These are phyloP conservation scores for Poecile atricapillus DNA, from an alignment of 2,113 vertebrate genomes.

Conservation along the genomic window DNA sequence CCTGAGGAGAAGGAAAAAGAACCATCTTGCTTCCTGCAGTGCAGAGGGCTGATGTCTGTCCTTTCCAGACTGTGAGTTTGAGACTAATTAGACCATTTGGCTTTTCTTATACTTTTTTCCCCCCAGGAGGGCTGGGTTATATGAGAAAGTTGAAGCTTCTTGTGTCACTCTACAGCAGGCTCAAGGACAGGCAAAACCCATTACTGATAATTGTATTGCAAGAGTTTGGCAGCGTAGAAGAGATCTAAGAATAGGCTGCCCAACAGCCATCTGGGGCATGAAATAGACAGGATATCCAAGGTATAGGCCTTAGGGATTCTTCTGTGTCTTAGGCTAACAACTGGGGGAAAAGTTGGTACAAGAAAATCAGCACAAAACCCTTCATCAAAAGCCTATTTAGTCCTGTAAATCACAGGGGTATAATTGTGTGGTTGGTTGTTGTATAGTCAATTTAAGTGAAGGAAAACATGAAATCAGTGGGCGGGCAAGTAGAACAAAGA, in stretches of 20 bases:
- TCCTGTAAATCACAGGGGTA: not conserved
- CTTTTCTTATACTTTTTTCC: not conserved
- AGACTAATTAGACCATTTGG: conserved; percentile 41
- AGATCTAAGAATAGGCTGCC: conserved; percentile 23
- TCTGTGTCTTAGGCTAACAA: not conserved
- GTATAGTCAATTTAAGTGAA: not conserved
- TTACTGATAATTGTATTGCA: not conserved
- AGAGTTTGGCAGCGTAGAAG: not conserved
- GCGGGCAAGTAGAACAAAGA: not conserved
- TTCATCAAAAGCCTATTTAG: not conserved
- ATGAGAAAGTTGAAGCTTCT: conserved; percentile 3
- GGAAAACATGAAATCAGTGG: not conserved
- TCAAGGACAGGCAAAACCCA: conserved; percentile 22
- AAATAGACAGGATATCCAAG: not conserved
- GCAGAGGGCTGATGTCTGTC: not conserved
- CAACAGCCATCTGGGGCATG: not conserved
- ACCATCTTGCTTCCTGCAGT: not conserved
- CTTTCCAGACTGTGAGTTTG: not conserved
- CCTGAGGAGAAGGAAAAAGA: not conserved
- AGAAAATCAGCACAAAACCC: not conserved
- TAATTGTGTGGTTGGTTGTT: not conserved
- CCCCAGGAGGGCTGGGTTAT: not conserved
- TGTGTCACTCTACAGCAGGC: not conserved
- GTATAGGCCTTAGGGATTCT: not conserved
- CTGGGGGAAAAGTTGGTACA: not conserved